phyloP scores from a whole-genome alignment of 1,140 invertebrate genomes.

The Lysiphlebus fabarum region DNA sequence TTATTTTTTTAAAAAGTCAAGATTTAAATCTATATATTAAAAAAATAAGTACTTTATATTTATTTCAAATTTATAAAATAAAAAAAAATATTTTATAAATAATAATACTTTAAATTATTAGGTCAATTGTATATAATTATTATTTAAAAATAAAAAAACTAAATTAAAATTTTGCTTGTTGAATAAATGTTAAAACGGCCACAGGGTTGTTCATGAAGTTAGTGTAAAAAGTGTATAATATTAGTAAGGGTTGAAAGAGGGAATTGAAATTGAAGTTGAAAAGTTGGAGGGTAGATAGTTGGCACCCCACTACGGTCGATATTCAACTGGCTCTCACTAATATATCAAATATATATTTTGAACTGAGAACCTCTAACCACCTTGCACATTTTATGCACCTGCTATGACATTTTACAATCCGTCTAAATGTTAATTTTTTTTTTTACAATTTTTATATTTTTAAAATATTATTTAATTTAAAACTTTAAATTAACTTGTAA shows the following conservation, averaged over 20 bases:
- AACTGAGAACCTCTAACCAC: slow-evolving; percentile 18
- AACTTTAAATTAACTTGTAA: too few relatives aligned
- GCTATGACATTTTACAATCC: neutral
- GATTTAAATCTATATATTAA: too few relatives aligned
- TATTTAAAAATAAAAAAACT: too few relatives aligned
- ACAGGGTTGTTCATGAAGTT: slow-evolving; percentile 2
- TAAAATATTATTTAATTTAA: too few relatives aligned
- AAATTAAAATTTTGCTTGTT: slow-evolving; percentile 18
- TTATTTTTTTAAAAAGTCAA: too few relatives aligned
- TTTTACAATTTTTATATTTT: neutral
- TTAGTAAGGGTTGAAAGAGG: slow-evolving; percentile 11
- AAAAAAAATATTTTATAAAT: too few relatives aligned
- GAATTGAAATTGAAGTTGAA: slow-evolving; percentile 22
- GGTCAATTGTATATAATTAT: too few relatives aligned
- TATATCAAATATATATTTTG: slow-evolving; percentile 8
- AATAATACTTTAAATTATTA: too few relatives aligned
- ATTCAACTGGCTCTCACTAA: slow-evolving; percentile 26
- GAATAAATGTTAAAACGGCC: slow-evolving; percentile 27
- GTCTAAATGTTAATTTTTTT: neutral
- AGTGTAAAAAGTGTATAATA: slow-evolving; percentile 8
- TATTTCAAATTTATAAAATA: too few relatives aligned
- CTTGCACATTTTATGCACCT: slow-evolving; percentile 9
- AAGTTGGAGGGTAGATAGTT: slow-evolving; percentile 23
- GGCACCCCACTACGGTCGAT: slow-evolving; percentile 36
- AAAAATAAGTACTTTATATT: too few relatives aligned